Percentiles rank a stretch among this genome's conserved stretches.
Evolutionary conservation across 2,797 vertebrate species (phyloP).

Genomic region (Dendrocincla fuliginosa): DNA sequence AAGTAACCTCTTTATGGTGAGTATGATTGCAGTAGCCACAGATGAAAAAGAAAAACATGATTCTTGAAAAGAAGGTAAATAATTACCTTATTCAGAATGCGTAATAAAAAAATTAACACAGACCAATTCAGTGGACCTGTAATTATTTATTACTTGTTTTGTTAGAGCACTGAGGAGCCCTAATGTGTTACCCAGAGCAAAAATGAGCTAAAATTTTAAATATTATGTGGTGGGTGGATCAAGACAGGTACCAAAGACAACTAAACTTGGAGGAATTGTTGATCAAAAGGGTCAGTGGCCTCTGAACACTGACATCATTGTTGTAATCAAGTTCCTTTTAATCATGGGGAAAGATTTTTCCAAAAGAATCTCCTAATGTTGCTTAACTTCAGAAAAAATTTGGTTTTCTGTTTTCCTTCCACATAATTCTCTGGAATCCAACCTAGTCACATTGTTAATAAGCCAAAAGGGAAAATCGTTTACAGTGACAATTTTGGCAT

Average conservation of each 20-base stretch:
- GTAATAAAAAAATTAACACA: neutral
- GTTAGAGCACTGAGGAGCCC: neutral
- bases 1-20: constrained; percentile 33
- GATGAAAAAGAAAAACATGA: neutral
- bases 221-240: neutral
- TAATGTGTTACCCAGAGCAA: neutral
- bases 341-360: neutral
- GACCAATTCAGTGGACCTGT: neutral
- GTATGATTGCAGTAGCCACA: neutral
- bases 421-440: neutral
- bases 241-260: neutral
- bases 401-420: neutral
- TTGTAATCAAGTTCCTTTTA: neutral
- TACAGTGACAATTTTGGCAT: neutral
- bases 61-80: neutral
- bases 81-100: neutral
- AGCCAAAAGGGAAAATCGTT: neutral
- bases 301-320: neutral
- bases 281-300: neutral
- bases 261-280: neutral
- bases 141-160: neutral
- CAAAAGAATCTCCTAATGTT: neutral
- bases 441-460: neutral
- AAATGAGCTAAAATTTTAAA: neutral
- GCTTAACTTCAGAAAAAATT: neutral